Percentiles rank a stretch among this genome's conserved stretches.
Conservation (phyloP, 2,797 vertebrate genomes). For the Alectoris magna region DNA sequence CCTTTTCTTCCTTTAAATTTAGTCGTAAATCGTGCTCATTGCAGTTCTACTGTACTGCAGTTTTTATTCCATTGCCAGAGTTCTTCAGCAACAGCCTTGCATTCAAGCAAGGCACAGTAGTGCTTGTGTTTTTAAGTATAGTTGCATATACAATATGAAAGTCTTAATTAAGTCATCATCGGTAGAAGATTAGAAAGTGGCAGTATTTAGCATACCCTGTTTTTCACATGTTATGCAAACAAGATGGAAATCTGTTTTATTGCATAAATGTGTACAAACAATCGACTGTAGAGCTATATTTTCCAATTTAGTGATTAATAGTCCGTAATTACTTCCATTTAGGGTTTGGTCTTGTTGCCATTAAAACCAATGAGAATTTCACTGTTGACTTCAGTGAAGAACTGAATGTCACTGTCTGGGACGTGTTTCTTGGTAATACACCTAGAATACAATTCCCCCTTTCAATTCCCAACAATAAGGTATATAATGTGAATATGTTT, state of each 20-base stretch:
- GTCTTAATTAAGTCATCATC: slow-evolving; percentile 33
- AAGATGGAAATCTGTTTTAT: not conserved
- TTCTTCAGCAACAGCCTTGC: not conserved
- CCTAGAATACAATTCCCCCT: not conserved
- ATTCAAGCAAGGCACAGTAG: not conserved
- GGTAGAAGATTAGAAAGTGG: slow-evolving; percentile 7
- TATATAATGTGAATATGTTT: not conserved
- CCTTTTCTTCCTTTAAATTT: not conserved
- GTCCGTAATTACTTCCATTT: not conserved
- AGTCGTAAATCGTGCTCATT: slow-evolving; percentile 11
- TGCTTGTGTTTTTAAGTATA: not conserved
- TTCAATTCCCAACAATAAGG: not conserved
- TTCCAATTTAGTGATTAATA: not conserved
- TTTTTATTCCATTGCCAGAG: not conserved
- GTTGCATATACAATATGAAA: not conserved
- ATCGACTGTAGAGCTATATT: not conserved
- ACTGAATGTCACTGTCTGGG: not conserved
- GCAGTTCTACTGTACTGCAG: not conserved
- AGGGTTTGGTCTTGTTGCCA: not conserved
- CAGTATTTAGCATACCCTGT: not conserved
- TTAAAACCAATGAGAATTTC: not conserved
- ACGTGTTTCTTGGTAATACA: not conserved
- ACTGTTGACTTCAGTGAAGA: not conserved
- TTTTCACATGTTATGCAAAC: not conserved
- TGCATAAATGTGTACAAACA: not conserved